Percentiles rank a stretch among this genome's conserved stretches.
Evolutionary conservation across 2,888 invertebrate genomes (phyloP).

Genomic region (Beris chalybata): DNA sequence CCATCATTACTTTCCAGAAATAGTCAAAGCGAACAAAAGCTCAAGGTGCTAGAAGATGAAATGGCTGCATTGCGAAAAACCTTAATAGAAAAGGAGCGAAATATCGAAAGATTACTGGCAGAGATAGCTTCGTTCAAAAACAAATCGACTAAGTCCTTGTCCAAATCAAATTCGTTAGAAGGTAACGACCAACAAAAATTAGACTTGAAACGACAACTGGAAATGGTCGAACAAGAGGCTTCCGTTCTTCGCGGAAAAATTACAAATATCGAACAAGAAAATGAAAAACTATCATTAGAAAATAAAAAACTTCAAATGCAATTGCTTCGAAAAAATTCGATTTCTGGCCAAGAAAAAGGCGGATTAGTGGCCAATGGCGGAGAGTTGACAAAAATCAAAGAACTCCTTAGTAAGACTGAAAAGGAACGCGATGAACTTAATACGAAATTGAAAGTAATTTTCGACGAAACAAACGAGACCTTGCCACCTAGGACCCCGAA

Average conservation of each 20-base stretch:
- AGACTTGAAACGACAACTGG: slow-evolving; percentile 73
- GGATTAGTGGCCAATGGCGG: slow-evolving; percentile 55
- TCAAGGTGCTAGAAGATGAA: slow-evolving; percentile 71
- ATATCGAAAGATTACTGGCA: slow-evolving; percentile 74
- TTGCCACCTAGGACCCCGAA: slow-evolving; percentile 73
- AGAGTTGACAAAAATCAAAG: slow-evolving; percentile 62
- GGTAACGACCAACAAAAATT: slow-evolving; percentile 48
- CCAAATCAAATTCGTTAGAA: slow-evolving; percentile 26
- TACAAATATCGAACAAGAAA: slow-evolving; percentile 71
- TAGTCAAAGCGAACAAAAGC: slow-evolving; percentile 45
- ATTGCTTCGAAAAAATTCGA: slow-evolving; percentile 57
- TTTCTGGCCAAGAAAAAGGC: slow-evolving; percentile 40
- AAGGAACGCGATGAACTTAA: slow-evolving; percentile 69
- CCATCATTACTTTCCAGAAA: slow-evolving; percentile 44
- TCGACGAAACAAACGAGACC: slow-evolving; percentile 66
- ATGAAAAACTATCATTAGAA: slow-evolving; percentile 73
- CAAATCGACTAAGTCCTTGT: slow-evolving; percentile 44
- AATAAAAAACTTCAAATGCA: slow-evolving; percentile 68
- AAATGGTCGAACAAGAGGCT: slow-evolving; percentile 77
- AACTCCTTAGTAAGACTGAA: slow-evolving; percentile 60
- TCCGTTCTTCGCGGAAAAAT: slow-evolving; percentile 68
- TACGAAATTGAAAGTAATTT: slow-evolving; percentile 66
- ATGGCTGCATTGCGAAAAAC: slow-evolving; percentile 73
- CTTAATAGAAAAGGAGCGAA: slow-evolving; percentile 79
- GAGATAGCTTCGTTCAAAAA: slow-evolving; percentile 66